Base-by-base conservation (phyloP, 2,113 vertebrate species). In the Falcunculus frontatus region DNA sequence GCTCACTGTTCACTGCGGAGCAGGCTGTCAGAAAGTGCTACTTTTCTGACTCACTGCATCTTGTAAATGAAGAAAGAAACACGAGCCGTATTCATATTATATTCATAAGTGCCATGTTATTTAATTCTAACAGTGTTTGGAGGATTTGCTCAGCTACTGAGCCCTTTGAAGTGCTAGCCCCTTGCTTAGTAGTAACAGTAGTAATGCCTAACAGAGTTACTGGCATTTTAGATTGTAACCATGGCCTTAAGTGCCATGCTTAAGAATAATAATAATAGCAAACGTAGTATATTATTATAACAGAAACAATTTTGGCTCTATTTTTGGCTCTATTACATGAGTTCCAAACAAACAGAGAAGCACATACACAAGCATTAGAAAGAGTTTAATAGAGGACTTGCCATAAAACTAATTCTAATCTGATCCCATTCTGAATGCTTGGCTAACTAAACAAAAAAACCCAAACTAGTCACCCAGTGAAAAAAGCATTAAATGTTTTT, bases 11-110 rank as follows among this genome's bases (percentile, higher is more conserved):
- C 78, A 65, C 57, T 86, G 29, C 33, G 67, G 77, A 96, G 59
- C 70, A 88, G 55, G 52, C 87, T 96, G 94, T 95, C 94, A 94
- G 39, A 92, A 94, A 85, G 32, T 53, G 77, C 73, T 62, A 12
- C 53, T 89, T 64, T 42, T 96, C 91, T 97, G 92, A 96, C 89
- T 97, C 95, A 94, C 30, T 65, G 53, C 46, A 9, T 93, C 63
- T 94, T 93, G 91, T 84, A 89, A 69, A 87, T 70, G 63, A 78
- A 93, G 77, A 76, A 67, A 88, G 94, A 74, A 90, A 89, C 80
- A 92, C 23, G 57, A 46, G 37, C 59, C 87, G 18, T 90, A 86
- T 53, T 86, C 41, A 33, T 67, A 91, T 67, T 87, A 49, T 93
- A 90, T 70, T 90, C 37, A 41, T 56, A 92, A 82, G 53, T 79